These are phyloP conservation scores for Hirudo medicinalis DNA, from an alignment of 1,140 invertebrate species.

Conservation along the genomic window DNA sequence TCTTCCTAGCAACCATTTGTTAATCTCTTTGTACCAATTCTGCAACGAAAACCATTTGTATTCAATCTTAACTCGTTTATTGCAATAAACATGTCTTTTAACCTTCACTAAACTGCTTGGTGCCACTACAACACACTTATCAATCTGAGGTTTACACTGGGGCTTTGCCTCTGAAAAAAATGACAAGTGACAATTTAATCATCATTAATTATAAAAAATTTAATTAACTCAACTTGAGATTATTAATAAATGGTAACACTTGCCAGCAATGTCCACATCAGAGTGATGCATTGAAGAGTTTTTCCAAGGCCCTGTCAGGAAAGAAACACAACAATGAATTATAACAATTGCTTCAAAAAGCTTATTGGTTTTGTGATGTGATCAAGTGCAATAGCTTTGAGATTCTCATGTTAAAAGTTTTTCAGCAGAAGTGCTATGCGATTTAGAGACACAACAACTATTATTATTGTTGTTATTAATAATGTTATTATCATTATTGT, in stretches of 20 bases:
- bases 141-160: slow-evolving; percentile 61
- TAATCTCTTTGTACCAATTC: slow-evolving; percentile 98
- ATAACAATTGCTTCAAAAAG: too few species aligned
- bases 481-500: slow-evolving; percentile 1
- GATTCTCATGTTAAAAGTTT: too few species aligned
- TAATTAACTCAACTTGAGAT: background rate
- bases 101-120: slow-evolving; percentile 90
- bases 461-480: too few species aligned
- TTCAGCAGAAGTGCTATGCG: too few species aligned
- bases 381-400: too few species aligned
- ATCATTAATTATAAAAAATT: background rate
- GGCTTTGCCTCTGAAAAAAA: slow-evolving; percentile 41
- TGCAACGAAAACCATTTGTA: slow-evolving; percentile 27
- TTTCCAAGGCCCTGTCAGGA: slow-evolving; percentile 60
- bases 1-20: slow-evolving; percentile 80
- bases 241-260: slow-evolving; percentile 13
- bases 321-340: background rate
- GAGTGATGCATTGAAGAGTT: slow-evolving; percentile 91
- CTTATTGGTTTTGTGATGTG: too few species aligned
- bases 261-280: slow-evolving; percentile 81
- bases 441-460: too few species aligned
- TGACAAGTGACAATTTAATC: background rate
- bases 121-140: slow-evolving; percentile 84
- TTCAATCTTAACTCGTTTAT: too few species aligned
- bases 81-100: background rate